A percentile compares a stretch with the other conserved stretches of the same genome.
These are phyloP conservation scores for Acleris emargana DNA, from an alignment of 2,888 invertebrate species.

Conservation along the genomic window DNA sequence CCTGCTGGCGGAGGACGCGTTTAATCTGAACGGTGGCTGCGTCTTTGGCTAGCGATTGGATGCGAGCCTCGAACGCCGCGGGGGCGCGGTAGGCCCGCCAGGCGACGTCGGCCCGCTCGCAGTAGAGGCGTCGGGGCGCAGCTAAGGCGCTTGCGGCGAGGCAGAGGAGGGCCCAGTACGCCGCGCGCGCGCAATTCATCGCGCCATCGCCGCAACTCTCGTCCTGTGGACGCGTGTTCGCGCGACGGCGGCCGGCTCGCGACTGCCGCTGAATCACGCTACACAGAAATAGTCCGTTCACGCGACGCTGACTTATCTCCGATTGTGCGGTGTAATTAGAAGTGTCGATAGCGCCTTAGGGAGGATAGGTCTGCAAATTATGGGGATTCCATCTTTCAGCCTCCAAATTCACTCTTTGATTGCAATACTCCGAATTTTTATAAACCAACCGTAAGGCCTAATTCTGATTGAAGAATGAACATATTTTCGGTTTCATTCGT, in stretches of 20 bases:
- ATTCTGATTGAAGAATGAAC: too few species aligned
- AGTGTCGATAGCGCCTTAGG: slow-evolving; percentile 50
- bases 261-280: slow-evolving; percentile 55
- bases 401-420: too few species aligned
- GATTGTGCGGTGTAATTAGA: slow-evolving; percentile 66
- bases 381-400: neutral
- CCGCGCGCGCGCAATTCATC: slow-evolving; percentile 80
- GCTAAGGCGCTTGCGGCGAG: slow-evolving; percentile 62
- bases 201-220: slow-evolving; percentile 77
- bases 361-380: slow-evolving; percentile 19
- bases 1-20: slow-evolving; percentile 71
- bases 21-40: slow-evolving; percentile 75
- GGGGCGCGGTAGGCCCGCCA: slow-evolving; percentile 81
- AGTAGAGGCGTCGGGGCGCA: slow-evolving; percentile 74
- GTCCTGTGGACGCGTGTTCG: slow-evolving; percentile 55
- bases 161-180: slow-evolving; percentile 76
- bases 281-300: slow-evolving; percentile 72
- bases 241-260: slow-evolving; percentile 76
- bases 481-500: too few species aligned
- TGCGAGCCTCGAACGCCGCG: slow-evolving; percentile 79
- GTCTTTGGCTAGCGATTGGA: slow-evolving; percentile 71
- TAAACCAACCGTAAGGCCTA: too few species aligned
- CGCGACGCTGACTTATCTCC: slow-evolving; percentile 45
- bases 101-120: slow-evolving; percentile 81
- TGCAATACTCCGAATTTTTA: too few species aligned